Percentiles rank a stretch among this genome's conserved stretches.
Evolutionary conservation across 2,797 vertebrate genomes (phyloP).

Genomic region (Chromis chromis): DNA sequence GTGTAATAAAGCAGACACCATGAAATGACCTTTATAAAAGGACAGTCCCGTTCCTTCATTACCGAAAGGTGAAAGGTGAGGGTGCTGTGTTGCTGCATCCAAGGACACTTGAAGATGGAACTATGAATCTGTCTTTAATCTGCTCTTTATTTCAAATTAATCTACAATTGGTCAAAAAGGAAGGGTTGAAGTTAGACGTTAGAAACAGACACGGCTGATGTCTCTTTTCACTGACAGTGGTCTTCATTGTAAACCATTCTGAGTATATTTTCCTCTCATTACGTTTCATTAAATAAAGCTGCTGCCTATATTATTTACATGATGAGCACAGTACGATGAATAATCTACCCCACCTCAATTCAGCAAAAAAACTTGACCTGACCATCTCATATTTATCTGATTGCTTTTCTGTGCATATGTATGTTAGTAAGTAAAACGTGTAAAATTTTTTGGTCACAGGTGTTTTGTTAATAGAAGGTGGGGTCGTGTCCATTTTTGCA

Average conservation of each 20-base stretch:
- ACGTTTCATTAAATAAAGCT: not conserved
- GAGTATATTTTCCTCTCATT: not conserved
- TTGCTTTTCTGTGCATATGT: no score
- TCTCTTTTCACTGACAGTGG: not conserved
- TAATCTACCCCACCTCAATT: no score
- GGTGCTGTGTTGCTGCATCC: not conserved
- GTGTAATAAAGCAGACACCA: conserved; percentile 16
- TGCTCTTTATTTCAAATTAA: not conserved
- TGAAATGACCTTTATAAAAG: conserved; percentile 40
- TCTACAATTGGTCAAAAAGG: not conserved
- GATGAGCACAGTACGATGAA: not conserved
- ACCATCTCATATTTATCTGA: no score
- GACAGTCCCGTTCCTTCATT: conserved; percentile 25
- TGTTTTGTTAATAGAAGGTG: no score
- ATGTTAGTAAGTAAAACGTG: no score
- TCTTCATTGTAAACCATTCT: not conserved
- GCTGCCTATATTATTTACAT: not conserved
- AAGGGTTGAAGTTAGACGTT: not conserved
- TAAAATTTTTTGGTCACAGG: no score
- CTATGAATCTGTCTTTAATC: not conserved
- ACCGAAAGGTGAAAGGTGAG: conserved; percentile 19
- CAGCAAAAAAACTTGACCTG: no score
- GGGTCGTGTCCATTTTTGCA: no score
- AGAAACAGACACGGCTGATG: not conserved
- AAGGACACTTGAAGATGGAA: not conserved